Base-by-base conservation (phyloP, 2,888 invertebrate species). In the Caradrina kadenii region DNA sequence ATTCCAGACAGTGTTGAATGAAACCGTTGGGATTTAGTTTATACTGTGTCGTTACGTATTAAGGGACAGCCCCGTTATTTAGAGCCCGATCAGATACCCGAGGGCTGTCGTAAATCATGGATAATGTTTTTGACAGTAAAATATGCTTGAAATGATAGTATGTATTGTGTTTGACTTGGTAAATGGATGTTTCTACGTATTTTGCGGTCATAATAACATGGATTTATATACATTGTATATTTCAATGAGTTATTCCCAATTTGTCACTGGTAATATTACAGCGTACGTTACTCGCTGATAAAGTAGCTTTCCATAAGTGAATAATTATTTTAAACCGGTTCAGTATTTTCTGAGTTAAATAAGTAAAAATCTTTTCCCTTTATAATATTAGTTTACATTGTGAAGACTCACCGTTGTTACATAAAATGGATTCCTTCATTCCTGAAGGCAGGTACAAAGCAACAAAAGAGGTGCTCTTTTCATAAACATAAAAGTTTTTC, bases 41-140 rank as follows among this genome's bases (percentile, higher is more conserved):
- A 69, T 53, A 21, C 84, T 83, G 71, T 79, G 69, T 42, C 59
- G 22, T 54, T 64, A 63, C 62, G 68, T 76, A 69, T 68, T 72
- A 69, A 73, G 70, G 82, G 82, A 68, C 69, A 60, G 63, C 66
- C 76, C 69, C 69, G 75, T 82, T 79, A 82, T 82, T 83, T 75
- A 69, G 62, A 71, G 69, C 63, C 73, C 81, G 83, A 84, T 83
- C 79, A 61, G 82, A 84, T 84, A 85, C 65, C 77, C 77, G 68
- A 63, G 79, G 71, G 61, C 69, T 69, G 71, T 73, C 76, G 75
- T 85, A 85, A 83, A 81, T 85, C 76, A 83, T 69, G 74, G 73
- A 73, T 84, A 83, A 83, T 85, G 81, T 85, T 81, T 84, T 80
- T 78, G 84, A 81, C 80, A 80, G 65, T 83, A 82, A 85, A 85